Evolutionary conservation across 2,797 vertebrate genomes (phyloP), one percentile per base, ranked within the genome.

Genomic region (Poeciliopsis gracilis): DNA sequence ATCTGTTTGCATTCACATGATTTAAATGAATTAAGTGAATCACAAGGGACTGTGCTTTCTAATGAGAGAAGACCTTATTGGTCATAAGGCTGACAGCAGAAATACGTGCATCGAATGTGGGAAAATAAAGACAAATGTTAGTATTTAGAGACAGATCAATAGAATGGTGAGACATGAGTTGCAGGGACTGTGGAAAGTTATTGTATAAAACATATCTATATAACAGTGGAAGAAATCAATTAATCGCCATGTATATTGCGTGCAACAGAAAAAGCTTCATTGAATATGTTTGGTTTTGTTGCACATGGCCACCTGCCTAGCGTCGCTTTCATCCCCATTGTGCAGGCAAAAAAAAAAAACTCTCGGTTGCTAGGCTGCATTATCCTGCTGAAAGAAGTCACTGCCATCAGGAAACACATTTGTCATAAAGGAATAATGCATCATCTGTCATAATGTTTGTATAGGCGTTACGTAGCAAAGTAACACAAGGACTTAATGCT

Each of bases 181-280:
- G 33, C 74, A 74, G 53, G 38, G 20, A 36, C 61, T 61, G 11
- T 46, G 66, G 47, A 76, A 79, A 83, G 86, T 80, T 9, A 89
- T 84, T 70, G 11, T 12, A 55, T n/a, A 12, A 18, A 13, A n/a
- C 7, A 55, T 55, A 55, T 11, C 9, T 55, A 55, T 55, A 55
- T 55, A 55, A 59, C 73, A 78, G 79, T 38, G 77, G 73, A 89
- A 77, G 77, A 83, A 87, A 90, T 90, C 79, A 77, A 84, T 80
- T 76, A 66, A 82, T 84, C 49, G 63, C 25, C 0, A 25, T 66
- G 43, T 47, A 28, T 78, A 76, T 47, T 73, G 53, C 41, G 43
- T 76, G 51, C 47, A 69, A 46, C 38, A 11, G 51, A 55, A 16
- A 55, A 72, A 69, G 43, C 49, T 72, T 16, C 16, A 53, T 59